Evolutionary conservation across 2,797 vertebrate genomes (phyloP).

Genomic region (Phyllotis vaccarum): DNA sequence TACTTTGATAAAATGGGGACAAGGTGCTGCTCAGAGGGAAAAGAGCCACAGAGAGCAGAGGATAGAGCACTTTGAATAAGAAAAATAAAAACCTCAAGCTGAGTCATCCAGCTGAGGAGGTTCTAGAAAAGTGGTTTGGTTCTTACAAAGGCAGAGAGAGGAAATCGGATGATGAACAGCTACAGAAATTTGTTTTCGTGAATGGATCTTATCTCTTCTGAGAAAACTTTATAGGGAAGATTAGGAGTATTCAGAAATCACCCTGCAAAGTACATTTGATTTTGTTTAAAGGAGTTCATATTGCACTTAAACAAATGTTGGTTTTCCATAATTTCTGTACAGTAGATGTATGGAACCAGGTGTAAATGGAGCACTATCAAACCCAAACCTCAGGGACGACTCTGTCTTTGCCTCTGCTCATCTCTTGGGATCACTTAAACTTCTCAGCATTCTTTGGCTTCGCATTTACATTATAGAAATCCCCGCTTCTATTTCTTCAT

Average conservation of each 20-base stretch:
- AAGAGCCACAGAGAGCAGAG: neutral
- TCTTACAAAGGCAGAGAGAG: neutral
- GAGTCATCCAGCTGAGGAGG: neutral
- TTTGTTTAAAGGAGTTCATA: neutral
- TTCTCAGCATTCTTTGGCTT: neutral
- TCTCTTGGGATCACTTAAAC: neutral
- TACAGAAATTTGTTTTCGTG: neutral
- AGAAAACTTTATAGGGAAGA: neutral
- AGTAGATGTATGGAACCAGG: neutral
- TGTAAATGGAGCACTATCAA: neutral
- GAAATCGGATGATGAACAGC: neutral
- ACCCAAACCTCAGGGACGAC: neutral
- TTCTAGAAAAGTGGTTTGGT: neutral
- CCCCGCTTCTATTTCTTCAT: neutral
- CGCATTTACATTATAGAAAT: neutral
- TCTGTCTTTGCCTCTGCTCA: neutral
- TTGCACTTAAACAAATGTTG: neutral
- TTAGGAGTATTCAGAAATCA: neutral
- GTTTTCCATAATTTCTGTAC: constrained; percentile 1
- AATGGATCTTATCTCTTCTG: neutral
- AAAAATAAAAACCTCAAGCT: neutral
- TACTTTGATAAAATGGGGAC: accelerated
- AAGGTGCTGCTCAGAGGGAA: neutral
- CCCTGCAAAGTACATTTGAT: neutral
- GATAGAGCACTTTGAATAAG: neutral